Conservation (phyloP, 2,797 vertebrate species). For the Yasuhikotakia modesta region DNA sequence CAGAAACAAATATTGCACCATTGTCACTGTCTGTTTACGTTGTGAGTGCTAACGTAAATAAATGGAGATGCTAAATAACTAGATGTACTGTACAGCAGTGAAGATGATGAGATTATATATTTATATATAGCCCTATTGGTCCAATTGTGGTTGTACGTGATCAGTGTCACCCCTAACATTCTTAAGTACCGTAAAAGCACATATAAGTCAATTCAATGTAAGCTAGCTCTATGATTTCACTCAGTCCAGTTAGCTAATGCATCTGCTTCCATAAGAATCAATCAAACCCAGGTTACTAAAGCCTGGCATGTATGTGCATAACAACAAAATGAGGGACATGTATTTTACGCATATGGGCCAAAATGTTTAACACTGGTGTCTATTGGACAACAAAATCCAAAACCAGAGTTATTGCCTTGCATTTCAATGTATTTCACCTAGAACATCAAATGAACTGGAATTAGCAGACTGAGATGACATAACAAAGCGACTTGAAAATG, state of each 20-base stretch:
- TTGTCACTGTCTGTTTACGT: slow-evolving; percentile 81
- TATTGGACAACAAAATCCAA: slow-evolving; percentile 43
- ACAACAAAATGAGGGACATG: slow-evolving; percentile 31
- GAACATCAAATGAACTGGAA: slow-evolving; percentile 60
- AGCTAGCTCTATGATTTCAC: slow-evolving; percentile 26
- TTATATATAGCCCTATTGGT: slow-evolving; percentile 63
- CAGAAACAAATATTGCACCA: slow-evolving; percentile 78
- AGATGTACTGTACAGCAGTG: slow-evolving; percentile 60
- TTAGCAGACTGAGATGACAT: slow-evolving; percentile 60
- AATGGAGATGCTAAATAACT: slow-evolving; percentile 55
- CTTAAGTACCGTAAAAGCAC: slow-evolving; percentile 34
- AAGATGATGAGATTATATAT: slow-evolving; percentile 50
- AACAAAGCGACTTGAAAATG: neutral
- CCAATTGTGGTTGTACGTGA: slow-evolving; percentile 54
- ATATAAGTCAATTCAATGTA: slow-evolving; percentile 27
- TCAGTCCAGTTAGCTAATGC: neutral
- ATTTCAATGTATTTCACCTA: slow-evolving; percentile 69
- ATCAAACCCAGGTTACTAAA: slow-evolving; percentile 27
- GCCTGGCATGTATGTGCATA: slow-evolving; percentile 23
- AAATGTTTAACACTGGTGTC: slow-evolving; percentile 13
- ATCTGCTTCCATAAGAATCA: slow-evolving; percentile 26
- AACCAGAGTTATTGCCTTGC: slow-evolving; percentile 77
- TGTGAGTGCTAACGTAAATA: slow-evolving; percentile 65
- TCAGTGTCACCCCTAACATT: slow-evolving; percentile 40
- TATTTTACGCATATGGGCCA: slow-evolving; percentile 1